phyloP scores from a whole-genome alignment of 2,888 invertebrate genomes.

The Empis livida region DNA sequence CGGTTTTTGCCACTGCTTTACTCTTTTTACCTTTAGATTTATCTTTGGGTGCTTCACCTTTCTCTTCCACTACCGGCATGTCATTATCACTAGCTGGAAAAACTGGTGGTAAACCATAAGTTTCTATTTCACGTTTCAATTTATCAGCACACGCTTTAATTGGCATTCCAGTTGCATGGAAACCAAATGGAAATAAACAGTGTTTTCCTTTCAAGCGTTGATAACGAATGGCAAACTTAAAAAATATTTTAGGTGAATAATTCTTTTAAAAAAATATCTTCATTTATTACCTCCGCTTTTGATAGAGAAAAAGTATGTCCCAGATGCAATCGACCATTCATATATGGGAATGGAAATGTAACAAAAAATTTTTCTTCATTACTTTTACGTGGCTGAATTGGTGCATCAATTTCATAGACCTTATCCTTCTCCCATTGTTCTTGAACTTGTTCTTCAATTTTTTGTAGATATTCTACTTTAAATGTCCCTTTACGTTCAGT shows the following conservation, averaged over 20 bases:
- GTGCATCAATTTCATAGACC: slow-evolving; percentile 73
- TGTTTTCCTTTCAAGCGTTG: slow-evolving; percentile 83
- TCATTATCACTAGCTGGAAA: slow-evolving; percentile 59
- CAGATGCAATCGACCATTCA: slow-evolving; percentile 96
- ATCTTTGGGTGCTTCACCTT: slow-evolving; percentile 58
- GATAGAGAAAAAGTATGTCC: slow-evolving; percentile 96
- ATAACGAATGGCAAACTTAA: slow-evolving; percentile 79
- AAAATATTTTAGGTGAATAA: too few species aligned
- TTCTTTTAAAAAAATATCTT: too few species aligned
- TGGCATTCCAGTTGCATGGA: slow-evolving; percentile 99
- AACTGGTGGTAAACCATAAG: slow-evolving; percentile 82
- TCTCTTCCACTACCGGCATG: slow-evolving; percentile 37
- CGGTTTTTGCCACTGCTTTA: slow-evolving; percentile 88
- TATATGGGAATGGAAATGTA: slow-evolving; percentile 97
- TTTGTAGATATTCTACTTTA: slow-evolving; percentile 83
- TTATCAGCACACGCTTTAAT: slow-evolving; percentile 99
- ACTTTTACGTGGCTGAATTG: slow-evolving; percentile 41
- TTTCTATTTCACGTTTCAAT: slow-evolving; percentile 80
- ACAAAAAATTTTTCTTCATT: slow-evolving; percentile 74
- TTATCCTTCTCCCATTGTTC: slow-evolving; percentile 71
- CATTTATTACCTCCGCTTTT: slow-evolving; percentile 73
- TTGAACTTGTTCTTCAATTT: slow-evolving; percentile 80
- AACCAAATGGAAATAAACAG: slow-evolving; percentile 92
- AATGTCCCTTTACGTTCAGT: slow-evolving; percentile 82
- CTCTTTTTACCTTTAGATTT: slow-evolving; percentile 93